Conservation (phyloP, 2,113 vertebrate species). For the Parus major region DNA sequence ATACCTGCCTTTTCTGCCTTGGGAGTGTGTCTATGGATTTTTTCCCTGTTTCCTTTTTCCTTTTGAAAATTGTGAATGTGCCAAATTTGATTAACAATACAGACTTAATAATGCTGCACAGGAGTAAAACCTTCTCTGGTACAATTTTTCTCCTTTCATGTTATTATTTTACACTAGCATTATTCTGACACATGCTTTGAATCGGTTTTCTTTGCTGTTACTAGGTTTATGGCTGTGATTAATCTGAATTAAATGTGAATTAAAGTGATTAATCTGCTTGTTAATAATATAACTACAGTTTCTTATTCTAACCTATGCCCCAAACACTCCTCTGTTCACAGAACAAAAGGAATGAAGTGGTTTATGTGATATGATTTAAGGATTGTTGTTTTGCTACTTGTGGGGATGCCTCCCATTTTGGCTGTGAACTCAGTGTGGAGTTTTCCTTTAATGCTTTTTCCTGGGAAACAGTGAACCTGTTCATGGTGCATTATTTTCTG, state of each 20-base stretch:
- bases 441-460: neutral
- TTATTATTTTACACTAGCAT: neutral
- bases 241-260: too few species aligned
- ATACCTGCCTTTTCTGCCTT: neutral
- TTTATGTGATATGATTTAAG: neutral
- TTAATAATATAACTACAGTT: neutral
- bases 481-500: neutral
- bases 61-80: neutral
- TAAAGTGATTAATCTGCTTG: slow-evolving; percentile 32
- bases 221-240: neutral
- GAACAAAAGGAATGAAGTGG: neutral
- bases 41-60: neutral
- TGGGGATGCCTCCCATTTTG: neutral
- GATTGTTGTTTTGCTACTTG: neutral
- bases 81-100: neutral
- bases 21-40: neutral
- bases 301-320: neutral
- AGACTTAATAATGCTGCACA: neutral
- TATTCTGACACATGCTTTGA: neutral
- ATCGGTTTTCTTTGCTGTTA: slow-evolving; percentile 9
- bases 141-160: neutral
- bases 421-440: neutral
- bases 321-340: neutral
- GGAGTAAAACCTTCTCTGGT: neutral
- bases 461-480: neutral